Evolutionary conservation across 2,797 vertebrate species (phyloP).

Genomic region (Sylvilagus floridanus): DNA sequence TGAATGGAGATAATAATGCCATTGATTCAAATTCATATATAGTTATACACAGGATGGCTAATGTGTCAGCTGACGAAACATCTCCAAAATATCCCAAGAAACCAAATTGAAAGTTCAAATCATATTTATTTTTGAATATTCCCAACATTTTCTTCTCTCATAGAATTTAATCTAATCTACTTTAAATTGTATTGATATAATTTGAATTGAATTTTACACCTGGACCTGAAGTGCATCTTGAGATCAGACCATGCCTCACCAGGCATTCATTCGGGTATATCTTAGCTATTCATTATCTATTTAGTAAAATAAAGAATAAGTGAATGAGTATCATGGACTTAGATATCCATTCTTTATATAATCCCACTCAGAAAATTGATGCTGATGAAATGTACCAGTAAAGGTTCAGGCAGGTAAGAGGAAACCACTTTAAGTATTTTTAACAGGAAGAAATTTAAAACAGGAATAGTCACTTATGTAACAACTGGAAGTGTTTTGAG

Average conservation of each 20-base stretch:
- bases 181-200: not conserved
- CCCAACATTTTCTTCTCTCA: not conserved
- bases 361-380: not conserved
- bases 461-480: constrained; percentile 6
- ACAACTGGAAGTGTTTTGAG: not conserved
- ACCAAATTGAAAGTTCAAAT: not conserved
- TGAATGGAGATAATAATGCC: not conserved
- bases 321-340: not conserved
- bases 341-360: not conserved
- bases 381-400: not conserved
- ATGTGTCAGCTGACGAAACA: not conserved
- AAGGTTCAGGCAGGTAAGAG: not conserved
- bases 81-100: not conserved
- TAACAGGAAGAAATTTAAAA: constrained; percentile 59
- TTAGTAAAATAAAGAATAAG: not conserved
- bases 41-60: not conserved
- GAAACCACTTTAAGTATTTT: not conserved
- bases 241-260: not conserved
- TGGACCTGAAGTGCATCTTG: not conserved
- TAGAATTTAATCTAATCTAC: not conserved
- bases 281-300: not conserved
- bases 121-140: not conserved
- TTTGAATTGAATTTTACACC: not conserved
- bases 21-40: not conserved
- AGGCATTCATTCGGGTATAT: not conserved